Percentiles rank a stretch among this genome's conserved stretches.
These are phyloP conservation scores for Hyperoplus immaculatus DNA, from an alignment of 2,797 vertebrate species.

Conservation along the genomic window DNA sequence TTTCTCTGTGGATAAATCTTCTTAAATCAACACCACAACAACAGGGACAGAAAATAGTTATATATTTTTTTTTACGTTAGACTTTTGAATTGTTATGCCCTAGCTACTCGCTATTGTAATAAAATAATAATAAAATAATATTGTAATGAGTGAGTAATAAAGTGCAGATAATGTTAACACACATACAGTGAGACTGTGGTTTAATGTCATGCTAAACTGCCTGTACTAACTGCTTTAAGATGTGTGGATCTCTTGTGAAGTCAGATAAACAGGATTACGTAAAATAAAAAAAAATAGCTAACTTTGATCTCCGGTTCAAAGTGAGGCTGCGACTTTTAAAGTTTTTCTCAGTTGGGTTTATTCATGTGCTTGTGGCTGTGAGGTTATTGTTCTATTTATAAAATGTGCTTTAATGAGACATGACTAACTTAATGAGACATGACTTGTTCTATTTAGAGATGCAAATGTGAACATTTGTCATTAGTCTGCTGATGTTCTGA, in stretches of 20 bases:
- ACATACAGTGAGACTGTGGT: not conserved
- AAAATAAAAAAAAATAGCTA: conserved; percentile 47
- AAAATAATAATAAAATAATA: no score
- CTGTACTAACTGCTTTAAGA: not conserved
- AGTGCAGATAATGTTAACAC: not conserved
- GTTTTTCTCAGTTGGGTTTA: conserved; percentile 32
- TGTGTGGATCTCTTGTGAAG: not conserved
- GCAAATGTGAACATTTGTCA: conserved; percentile 35
- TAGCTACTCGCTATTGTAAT: not conserved
- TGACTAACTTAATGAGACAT: conserved; percentile 11
- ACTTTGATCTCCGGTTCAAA: conserved; percentile 56
- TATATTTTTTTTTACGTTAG: not conserved
- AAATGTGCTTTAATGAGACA: conserved; percentile 40
- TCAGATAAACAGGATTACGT: conserved; percentile 24
- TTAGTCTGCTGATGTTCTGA: conserved; percentile 34
- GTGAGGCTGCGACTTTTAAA: conserved; percentile 43
- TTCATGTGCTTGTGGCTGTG: conserved; percentile 37
- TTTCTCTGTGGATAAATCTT: not conserved
- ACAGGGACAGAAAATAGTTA: not conserved
- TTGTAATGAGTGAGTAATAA: no score
- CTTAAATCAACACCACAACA: not conserved
- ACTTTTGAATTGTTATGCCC: not conserved
- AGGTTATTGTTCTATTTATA: conserved; percentile 48
- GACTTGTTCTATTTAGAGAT: conserved; percentile 13
- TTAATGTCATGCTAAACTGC: not conserved